Conservation (phyloP, 1,140 invertebrate genomes). For the Colletes latitarsis region DNA sequence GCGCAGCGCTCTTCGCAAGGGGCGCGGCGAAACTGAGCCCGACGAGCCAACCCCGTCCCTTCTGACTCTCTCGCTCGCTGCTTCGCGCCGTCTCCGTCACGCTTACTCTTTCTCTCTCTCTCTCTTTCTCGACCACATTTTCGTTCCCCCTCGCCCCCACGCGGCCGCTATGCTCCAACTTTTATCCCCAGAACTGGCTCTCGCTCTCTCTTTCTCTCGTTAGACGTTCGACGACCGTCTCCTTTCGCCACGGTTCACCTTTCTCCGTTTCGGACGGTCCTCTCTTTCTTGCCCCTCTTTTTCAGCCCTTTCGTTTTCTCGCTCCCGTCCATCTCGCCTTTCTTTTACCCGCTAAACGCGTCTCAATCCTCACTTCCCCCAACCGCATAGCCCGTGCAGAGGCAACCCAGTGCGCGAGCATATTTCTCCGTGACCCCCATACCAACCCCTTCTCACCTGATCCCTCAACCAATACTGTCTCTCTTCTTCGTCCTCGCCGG, state of each 20-base stretch:
- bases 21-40: conserved; percentile 79
- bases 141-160: conserved; percentile 12
- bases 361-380: conserved; percentile 16
- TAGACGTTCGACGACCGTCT: conserved; percentile 17
- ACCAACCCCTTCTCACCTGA: conserved; percentile 43
- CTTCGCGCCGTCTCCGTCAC: conserved; percentile 50
- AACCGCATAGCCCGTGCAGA: neutral
- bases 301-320: conserved; percentile 7
- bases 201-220: conserved; percentile 41
- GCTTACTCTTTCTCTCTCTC: conserved; percentile 39
- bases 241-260: neutral
- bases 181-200: neutral
- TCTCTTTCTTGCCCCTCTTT: conserved; percentile 21
- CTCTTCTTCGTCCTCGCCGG: neutral
- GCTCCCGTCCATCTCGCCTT: conserved; percentile 3
- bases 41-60: conserved; percentile 67
- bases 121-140: conserved; percentile 29
- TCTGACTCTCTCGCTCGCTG: conserved; percentile 56
- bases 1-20: conserved; percentile 78
- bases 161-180: conserved; percentile 1
- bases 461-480: conserved; percentile 39
- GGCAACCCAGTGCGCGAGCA: conserved; percentile 14
- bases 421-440: conserved; percentile 47
- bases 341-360: conserved; percentile 36
- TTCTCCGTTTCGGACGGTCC: conserved; percentile 23